Conservation (phyloP, 2,113 vertebrate genomes). For the Electrona antarctica region DNA sequence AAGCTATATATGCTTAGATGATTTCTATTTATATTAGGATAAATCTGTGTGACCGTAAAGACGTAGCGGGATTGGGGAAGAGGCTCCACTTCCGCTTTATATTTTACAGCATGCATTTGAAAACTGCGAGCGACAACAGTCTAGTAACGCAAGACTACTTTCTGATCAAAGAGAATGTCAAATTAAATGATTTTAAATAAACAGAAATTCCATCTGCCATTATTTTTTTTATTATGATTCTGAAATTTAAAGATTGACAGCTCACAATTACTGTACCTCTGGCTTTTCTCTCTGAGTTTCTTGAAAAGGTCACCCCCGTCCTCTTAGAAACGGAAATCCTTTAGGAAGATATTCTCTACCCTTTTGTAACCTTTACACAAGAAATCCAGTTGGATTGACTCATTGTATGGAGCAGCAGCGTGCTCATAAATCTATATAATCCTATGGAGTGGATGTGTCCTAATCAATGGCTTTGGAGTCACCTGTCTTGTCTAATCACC, state of each 20-base stretch:
- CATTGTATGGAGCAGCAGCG: constrained; percentile 51
- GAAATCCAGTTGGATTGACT: constrained; percentile 67
- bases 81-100: no score
- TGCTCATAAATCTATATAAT: constrained; percentile 70
- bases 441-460: constrained; percentile 57
- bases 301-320: constrained; percentile 72
- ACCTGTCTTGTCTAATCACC: constrained; percentile 70
- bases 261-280: constrained; percentile 54
- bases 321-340: constrained; percentile 71
- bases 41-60: no score
- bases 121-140: no score
- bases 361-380: constrained; percentile 77
- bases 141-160: no score
- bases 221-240: constrained; percentile 10
- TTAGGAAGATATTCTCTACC: constrained; percentile 66
- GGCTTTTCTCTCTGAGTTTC: constrained; percentile 64
- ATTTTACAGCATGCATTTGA: no score
- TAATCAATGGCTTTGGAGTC: constrained; percentile 65
- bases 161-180: no score
- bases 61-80: no score
- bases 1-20: no score
- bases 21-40: no score
- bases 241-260: constrained; percentile 54
- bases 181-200: constrained; percentile 8
- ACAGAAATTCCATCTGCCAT: constrained; percentile 12